phyloP scores from a whole-genome alignment of 2,113 vertebrate species.

The Prietella phreatophila region DNA sequence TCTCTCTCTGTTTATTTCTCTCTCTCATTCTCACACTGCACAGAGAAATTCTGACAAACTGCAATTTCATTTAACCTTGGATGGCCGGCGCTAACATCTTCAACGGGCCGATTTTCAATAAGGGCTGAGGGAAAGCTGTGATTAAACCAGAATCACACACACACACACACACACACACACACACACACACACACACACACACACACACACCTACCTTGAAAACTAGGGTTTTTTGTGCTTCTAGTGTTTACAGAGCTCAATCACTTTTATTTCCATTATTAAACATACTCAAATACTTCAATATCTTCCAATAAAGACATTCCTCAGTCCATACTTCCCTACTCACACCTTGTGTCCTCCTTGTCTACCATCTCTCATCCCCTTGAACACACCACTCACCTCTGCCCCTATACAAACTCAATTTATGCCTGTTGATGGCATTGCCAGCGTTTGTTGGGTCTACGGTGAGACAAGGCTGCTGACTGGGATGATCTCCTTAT shows the following conservation, averaged over 20 bases:
- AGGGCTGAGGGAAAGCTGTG: slow-evolving; percentile 35
- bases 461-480: slow-evolving; percentile 16
- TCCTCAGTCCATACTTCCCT: not conserved
- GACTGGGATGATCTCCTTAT: slow-evolving; percentile 50
- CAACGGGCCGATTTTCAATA: slow-evolving; percentile 82
- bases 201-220: too few relatives aligned
- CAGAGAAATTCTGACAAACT: slow-evolving; percentile 78
- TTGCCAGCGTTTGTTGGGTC: slow-evolving; percentile 16
- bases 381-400: slow-evolving; percentile 13
- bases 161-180: slow-evolving; percentile 19
- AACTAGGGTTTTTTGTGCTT: not conserved
- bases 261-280: not conserved
- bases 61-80: slow-evolving; percentile 91
- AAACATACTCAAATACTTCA: slow-evolving; percentile 6
- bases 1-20: slow-evolving; percentile 17
- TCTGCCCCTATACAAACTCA: slow-evolving; percentile 20
- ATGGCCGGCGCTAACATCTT: slow-evolving; percentile 81
- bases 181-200: slow-evolving; percentile 26
- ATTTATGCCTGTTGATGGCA: slow-evolving; percentile 34
- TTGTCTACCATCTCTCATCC: not conserved
- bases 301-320: not conserved
- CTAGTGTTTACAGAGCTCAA: not conserved
- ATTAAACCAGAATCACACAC: slow-evolving; percentile 29
- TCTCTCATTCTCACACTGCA: slow-evolving; percentile 6
- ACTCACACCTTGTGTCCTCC: not conserved